Evolutionary conservation across 2,888 invertebrate genomes (phyloP).

Genomic region (Amphimallon solstitiale): DNA sequence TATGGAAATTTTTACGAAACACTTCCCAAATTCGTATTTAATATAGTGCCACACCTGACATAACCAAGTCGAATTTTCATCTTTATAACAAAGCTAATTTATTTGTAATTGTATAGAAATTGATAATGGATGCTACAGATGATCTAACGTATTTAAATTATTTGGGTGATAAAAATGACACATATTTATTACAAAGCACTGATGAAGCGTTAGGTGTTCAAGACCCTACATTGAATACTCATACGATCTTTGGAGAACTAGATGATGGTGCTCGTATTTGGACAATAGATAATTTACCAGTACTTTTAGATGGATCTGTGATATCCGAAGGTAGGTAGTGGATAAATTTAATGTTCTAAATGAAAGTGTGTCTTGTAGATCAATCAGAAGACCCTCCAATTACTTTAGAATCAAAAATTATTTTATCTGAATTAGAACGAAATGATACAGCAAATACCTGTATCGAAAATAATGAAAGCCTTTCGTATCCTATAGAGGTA

Average conservation of each 20-base stretch:
- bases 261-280: slow-evolving; percentile 54
- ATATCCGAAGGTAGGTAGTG: slow-evolving; percentile 49
- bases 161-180: slow-evolving; percentile 53
- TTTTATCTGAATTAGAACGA: slow-evolving; percentile 28
- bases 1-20: too few relatives aligned
- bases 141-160: slow-evolving; percentile 56
- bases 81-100: too few relatives aligned
- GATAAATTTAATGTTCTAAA: not conserved
- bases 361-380: slow-evolving; percentile 35
- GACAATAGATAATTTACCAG: slow-evolving; percentile 55
- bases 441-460: slow-evolving; percentile 25
- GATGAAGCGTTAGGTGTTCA: slow-evolving; percentile 51
- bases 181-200: slow-evolving; percentile 52
- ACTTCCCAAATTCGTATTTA: not conserved
- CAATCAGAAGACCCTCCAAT: slow-evolving; percentile 38
- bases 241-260: slow-evolving; percentile 57
- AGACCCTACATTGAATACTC: slow-evolving; percentile 51
- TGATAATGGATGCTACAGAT: slow-evolving; percentile 50
- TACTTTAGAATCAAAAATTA: slow-evolving; percentile 32
- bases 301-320: slow-evolving; percentile 53
- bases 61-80: slow-evolving; percentile 8
- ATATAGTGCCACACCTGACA: not conserved
- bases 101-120: not conserved
- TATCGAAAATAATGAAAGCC: slow-evolving; percentile 36
- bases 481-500: slow-evolving; percentile 47